Base-by-base conservation (phyloP, 2,888 invertebrate genomes). In the Troides oblongomaculatus region DNA sequence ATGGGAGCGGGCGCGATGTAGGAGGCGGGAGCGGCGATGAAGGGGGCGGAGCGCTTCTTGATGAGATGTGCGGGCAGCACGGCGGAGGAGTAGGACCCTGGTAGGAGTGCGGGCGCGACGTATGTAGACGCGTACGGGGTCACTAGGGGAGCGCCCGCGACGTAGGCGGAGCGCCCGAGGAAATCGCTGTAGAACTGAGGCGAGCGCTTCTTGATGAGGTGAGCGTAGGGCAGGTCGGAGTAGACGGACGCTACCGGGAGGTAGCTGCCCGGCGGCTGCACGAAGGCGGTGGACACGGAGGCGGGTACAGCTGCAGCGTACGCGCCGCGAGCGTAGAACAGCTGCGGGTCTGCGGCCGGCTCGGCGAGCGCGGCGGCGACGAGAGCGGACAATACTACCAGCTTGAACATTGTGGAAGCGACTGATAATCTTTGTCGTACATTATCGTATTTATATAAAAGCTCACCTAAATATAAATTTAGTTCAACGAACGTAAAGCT, bases 341-440 rank as follows among this genome's bases (percentile, higher is more conserved):
- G 56, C 18, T 21, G 56, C 56, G 21, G 21, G 56, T 21, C 21
- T 0, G 23, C 46, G 73, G 82, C 72, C 75, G 84, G 84, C 66
- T 79, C 79, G 75, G 93, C 93, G 72, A 83, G 84, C 74, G 85
- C 90, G 72, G 92, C 80, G 79, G 92, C 89, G 75, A 93, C 79
- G 74, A 93, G 84, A 81, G 89, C 91, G 79, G 87, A 92, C 87
- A 93, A 86, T 75, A 89, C 85, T 78, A 84, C 84, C 83, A 86
- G 84, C 72, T 78, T 81, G 71, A 58, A 65, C 73, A 53, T 12
- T 53, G 50, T 53, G 50, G 50, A 10, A 10, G 3, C 2, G 56
- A 10, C 3, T 56, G n/a, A 17, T n/a, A 8, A 7, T 18, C 2
- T 4, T 30, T 17, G 30, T 60, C 50, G 7, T 30, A 18, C 14